Conservation (phyloP, 2,797 vertebrate species). For the Rhinophrynus dorsalis region DNA sequence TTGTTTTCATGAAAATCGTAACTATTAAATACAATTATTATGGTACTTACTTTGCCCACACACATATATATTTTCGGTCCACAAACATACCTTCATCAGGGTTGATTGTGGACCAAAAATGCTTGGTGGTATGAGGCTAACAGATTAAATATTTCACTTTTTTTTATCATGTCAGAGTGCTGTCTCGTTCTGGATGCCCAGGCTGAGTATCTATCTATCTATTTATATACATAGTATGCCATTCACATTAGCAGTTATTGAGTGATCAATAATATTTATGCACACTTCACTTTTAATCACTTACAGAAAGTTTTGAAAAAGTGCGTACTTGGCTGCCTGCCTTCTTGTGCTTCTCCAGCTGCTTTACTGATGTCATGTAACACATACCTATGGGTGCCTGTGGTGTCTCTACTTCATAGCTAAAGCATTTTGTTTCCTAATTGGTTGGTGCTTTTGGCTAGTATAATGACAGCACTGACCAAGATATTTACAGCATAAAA, state of each 20-base stretch:
- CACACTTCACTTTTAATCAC: conserved; percentile 15
- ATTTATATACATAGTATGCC: too few relatives aligned
- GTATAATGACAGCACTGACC: conserved; percentile 46
- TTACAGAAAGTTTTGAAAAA: conserved; percentile 6
- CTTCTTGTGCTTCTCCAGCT: conserved; percentile 37
- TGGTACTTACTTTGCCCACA: too few relatives aligned
- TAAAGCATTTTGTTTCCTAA: conserved; percentile 43
- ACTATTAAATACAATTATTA: too few relatives aligned
- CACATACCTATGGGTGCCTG: conserved; percentile 34
- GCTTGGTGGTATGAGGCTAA: too few relatives aligned
- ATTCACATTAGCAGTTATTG: not conserved
- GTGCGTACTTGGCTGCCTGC: conserved; percentile 17
- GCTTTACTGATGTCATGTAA: conserved; percentile 46
- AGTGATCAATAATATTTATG: conserved; percentile 3
- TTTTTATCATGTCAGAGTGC: too few relatives aligned
- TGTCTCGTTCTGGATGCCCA: too few relatives aligned
- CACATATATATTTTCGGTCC: too few relatives aligned
- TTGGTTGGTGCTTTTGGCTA: conserved; percentile 49
- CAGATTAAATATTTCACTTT: too few relatives aligned
- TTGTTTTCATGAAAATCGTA: too few relatives aligned
- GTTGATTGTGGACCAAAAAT: too few relatives aligned
- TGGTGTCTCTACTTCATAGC: conserved; percentile 25
- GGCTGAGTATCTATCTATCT: too few relatives aligned
- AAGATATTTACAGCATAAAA: conserved; percentile 61
- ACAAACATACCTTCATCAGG: too few relatives aligned